A percentile compares a stretch with the other conserved stretches of the same genome.
These are phyloP conservation scores for Macrosoma leucophasiata DNA, from an alignment of 2,888 invertebrate species.

Conservation along the genomic window DNA sequence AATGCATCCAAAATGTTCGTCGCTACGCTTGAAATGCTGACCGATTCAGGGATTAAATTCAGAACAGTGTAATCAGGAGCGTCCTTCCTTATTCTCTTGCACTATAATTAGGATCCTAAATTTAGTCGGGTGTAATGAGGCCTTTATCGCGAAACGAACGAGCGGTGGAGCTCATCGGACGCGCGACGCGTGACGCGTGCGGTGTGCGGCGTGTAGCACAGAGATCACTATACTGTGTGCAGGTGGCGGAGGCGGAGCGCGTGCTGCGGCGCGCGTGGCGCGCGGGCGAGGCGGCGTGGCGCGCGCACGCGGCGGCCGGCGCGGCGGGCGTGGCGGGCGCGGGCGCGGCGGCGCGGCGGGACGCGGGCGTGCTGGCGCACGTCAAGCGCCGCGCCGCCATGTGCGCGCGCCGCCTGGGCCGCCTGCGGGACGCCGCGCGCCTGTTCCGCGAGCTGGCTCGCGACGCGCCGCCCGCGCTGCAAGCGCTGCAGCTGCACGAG, in stretches of 20 bases:
- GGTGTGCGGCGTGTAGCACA: slow-evolving; percentile 7
- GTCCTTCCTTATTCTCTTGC: too few relatives aligned
- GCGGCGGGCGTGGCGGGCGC: slow-evolving; percentile 83
- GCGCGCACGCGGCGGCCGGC: slow-evolving; percentile 90
- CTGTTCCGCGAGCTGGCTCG: slow-evolving; percentile 97
- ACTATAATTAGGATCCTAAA: too few relatives aligned
- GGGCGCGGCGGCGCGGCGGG: slow-evolving; percentile 94
- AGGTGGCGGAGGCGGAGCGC: slow-evolving; percentile 48
- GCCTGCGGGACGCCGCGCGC: slow-evolving; percentile 95
- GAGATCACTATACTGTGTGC: too few relatives aligned
- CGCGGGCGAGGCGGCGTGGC: slow-evolving; percentile 91
- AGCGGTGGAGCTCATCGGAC: neutral
- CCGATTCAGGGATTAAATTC: too few relatives aligned
- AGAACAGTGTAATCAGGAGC: too few relatives aligned
- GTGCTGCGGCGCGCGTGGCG: slow-evolving; percentile 89
- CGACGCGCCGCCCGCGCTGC: slow-evolving; percentile 96
- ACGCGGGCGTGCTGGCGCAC: slow-evolving; percentile 95
- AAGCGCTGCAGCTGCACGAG: slow-evolving; percentile 91
- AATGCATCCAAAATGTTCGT: too few relatives aligned
- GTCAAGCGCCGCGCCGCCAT: slow-evolving; percentile 96
- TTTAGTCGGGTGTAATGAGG: too few relatives aligned
- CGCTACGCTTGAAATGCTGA: too few relatives aligned
- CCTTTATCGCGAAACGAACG: neutral
- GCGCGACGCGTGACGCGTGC: neutral
- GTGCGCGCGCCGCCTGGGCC: slow-evolving; percentile 96